Base-by-base conservation (phyloP, 1,140 invertebrate species). In the Ceratosolen fusciceps region DNA sequence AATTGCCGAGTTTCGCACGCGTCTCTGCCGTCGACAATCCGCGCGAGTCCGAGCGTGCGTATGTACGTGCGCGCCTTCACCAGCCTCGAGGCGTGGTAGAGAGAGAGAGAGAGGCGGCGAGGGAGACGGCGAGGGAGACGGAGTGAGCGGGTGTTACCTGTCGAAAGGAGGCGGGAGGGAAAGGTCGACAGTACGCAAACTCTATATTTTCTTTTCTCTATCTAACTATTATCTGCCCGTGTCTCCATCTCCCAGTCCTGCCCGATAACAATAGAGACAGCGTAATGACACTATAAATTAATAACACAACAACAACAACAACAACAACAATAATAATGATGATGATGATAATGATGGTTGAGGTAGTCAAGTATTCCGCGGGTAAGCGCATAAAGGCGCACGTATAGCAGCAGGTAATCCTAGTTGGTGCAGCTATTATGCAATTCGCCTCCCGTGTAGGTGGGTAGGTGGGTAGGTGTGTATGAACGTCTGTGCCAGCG, bases 281-380 rank as follows among this genome's bases (percentile, higher is more conserved):
- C 24, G 60, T 56, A 70, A 56, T 39, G 74, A 68, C 19, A 24
- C 74, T 31, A 68, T 77, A 68, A 76, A 76, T 76, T 67, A 76
- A 12, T 43, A 43, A 43, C 39, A 43, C 39, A 12, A 43, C 12
- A 43, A 43, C 12, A 12, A 43, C 39, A 43, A 43, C 12, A 43
- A 43, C 12, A 12, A 43, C 39, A 43, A 43, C 12, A 43, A 43
- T 43, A 43, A 43, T 43, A 43, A 43, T 43, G 12, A 43, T 43
- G 12, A 43, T 43, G 12, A 52, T 49, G 54, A 70, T 76, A 37
- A 34, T 24, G 37, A 67, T 14, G n/a, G 4, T 31, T 14, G 4
- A 2, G 1, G 54, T 12, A 34, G 4, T 34, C 14, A 29, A 71
- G 26, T 0, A 21, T 21, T 34, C 0, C 4, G 54, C 37, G 37